Conservation (phyloP, 2,113 vertebrate species). For the Xenopus laevis region DNA sequence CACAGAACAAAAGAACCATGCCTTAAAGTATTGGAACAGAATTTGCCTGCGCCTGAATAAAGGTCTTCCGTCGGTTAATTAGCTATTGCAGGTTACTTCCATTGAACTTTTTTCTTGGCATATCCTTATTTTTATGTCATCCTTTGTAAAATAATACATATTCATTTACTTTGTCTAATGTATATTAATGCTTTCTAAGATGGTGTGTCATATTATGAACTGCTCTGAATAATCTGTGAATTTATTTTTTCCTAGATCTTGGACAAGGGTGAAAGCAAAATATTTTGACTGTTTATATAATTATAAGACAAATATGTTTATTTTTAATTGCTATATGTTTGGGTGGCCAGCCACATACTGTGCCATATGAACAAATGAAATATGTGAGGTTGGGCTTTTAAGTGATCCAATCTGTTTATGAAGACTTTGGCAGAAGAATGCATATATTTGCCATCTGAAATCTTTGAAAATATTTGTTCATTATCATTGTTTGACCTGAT, state of each 20-base stretch:
- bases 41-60: no score
- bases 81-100: no score
- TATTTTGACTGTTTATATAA: not conserved
- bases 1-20: no score
- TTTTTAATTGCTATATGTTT: conserved; percentile 3
- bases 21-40: no score
- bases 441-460: not conserved
- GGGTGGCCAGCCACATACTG: conserved; percentile 27
- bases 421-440: conserved; percentile 20
- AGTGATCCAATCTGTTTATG: conserved; percentile 21
- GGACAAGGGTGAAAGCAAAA: not conserved
- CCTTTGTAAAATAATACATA: no score
- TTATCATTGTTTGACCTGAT: conserved; percentile 4
- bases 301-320: conserved; percentile 1
- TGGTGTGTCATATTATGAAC: not conserved
- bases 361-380: conserved; percentile 20
- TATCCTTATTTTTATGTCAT: no score
- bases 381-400: conserved; percentile 28
- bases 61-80: no score
- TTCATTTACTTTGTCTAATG: no score
- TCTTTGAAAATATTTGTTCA: conserved; percentile 2
- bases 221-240: no score
- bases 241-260: not conserved
- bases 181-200: no score
- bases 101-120: no score